These are phyloP conservation scores for Zoanthus gigantus DNA, from an alignment of 92 coral and sea anemone genomes.

Conservation along the genomic window DNA sequence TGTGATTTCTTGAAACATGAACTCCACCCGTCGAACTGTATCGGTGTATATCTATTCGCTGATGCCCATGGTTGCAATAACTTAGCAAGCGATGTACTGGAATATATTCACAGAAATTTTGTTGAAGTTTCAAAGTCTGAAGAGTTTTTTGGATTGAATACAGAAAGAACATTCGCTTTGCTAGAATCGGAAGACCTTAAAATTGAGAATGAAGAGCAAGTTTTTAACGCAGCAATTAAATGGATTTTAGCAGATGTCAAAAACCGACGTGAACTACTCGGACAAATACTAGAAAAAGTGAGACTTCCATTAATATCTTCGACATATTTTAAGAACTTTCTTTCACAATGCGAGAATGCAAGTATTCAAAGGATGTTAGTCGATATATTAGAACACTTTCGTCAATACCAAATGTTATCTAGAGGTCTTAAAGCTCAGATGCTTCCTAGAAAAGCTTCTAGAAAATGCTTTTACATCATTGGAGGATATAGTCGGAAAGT, in stretches of 20 bases:
- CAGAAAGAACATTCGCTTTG: slow-evolving; percentile 58
- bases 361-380: slow-evolving; percentile 80
- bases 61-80: slow-evolving; percentile 79
- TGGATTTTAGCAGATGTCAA: slow-evolving; percentile 79
- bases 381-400: slow-evolving; percentile 71
- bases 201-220: slow-evolving; percentile 85
- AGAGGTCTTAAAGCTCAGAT: slow-evolving; percentile 48
- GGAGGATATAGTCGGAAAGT: slow-evolving; percentile 87
- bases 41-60: slow-evolving; percentile 82
- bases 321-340: slow-evolving; percentile 69
- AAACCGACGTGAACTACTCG: slow-evolving; percentile 71
- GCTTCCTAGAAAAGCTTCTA: slow-evolving; percentile 83
- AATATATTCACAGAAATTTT: slow-evolving; percentile 84
- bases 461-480: slow-evolving; percentile 84
- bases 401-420: slow-evolving; percentile 77
- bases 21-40: slow-evolving; percentile 83
- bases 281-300: slow-evolving; percentile 82
- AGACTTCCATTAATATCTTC: slow-evolving; percentile 85
- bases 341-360: slow-evolving; percentile 72
- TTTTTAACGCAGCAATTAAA: slow-evolving; percentile 84
- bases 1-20: slow-evolving; percentile 89
- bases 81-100: slow-evolving; percentile 71
- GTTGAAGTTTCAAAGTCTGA: slow-evolving; percentile 72
- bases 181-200: slow-evolving; percentile 90
- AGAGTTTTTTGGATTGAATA: slow-evolving; percentile 79